Evolutionary conservation across 2,797 vertebrate species (phyloP), one percentile per base, ranked within the genome.

Genomic region (Gallinago nigripennis): DNA sequence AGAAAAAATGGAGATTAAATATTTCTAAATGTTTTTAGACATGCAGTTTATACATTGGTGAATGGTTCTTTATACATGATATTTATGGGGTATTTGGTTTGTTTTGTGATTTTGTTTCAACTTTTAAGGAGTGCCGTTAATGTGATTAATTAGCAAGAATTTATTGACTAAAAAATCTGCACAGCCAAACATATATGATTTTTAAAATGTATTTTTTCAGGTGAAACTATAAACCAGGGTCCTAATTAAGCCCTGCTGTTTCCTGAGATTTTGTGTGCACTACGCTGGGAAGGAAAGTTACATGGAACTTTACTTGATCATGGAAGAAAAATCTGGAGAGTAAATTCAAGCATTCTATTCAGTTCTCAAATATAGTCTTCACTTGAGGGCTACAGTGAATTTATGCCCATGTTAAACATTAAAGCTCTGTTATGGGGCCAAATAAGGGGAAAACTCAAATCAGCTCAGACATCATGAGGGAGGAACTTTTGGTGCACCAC

Each of bases 121-220:
- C 95, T 97, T 98, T 97, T 97, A 98, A 98, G 97, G 96, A 97
- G 92, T 88, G 92, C 93, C 7, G n/a, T 98, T 98, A 98, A 98
- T 98, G 97, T 97, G 97, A 97, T 98, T 98, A 98, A 98, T 98
- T 98, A 98, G 96, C 97, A 97, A 97, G 97, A 97, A 97, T 97
- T 98, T 97, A 98, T 97, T 97, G 97, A 97, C 97, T 97, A 96
- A 96, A 98, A 98, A 97, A 97, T 97, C 97, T 97, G 90, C 88
- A 97, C 94, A 95, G 96, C 92, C 95, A 95, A 98, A 96, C 96
- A 96, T 96, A 97, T 98, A 97, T 97, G 97, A 98, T 98, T 98
- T 98, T 98, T 98, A 94, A 93, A 98, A 97, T 95, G 63, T 98
- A 98, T 98, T 98, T 98, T 98, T 98, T 98, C 97, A 98, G 98